A percentile compares a stretch with the other conserved stretches of the same genome.
Conservation (phyloP, 2,113 vertebrate species). For the Piprites chloris region DNA sequence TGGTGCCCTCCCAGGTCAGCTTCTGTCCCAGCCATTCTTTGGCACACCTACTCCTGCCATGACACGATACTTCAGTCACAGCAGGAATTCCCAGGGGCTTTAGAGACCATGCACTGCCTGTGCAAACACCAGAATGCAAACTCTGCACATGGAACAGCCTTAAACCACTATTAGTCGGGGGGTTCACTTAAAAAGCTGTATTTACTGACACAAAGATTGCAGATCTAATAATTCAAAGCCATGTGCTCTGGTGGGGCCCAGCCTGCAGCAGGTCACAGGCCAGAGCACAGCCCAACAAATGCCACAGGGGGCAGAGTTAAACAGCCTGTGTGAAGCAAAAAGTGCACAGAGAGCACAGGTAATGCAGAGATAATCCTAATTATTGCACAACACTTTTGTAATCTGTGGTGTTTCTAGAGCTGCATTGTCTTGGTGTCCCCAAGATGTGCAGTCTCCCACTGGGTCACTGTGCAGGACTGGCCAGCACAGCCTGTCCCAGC, state of each 20-base stretch:
- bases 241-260: background rate
- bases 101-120: background rate
- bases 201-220: background rate
- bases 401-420: background rate
- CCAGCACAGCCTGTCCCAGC: background rate
- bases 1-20: background rate
- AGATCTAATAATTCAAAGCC: background rate
- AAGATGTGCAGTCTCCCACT: background rate
- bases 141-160: background rate
- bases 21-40: background rate
- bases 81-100: background rate
- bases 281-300: background rate
- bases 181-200: background rate
- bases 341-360: background rate
- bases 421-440: background rate
- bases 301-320: background rate
- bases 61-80: background rate
- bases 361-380: background rate
- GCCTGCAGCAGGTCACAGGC: background rate
- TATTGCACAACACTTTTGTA: background rate
- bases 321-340: background rate
- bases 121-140: background rate
- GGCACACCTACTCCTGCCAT: background rate
- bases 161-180: background rate
- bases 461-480: background rate